Evolutionary conservation across 2,888 invertebrate species (phyloP), one percentile per base, ranked within the genome.

Genomic region (Cantharis nigra): DNA sequence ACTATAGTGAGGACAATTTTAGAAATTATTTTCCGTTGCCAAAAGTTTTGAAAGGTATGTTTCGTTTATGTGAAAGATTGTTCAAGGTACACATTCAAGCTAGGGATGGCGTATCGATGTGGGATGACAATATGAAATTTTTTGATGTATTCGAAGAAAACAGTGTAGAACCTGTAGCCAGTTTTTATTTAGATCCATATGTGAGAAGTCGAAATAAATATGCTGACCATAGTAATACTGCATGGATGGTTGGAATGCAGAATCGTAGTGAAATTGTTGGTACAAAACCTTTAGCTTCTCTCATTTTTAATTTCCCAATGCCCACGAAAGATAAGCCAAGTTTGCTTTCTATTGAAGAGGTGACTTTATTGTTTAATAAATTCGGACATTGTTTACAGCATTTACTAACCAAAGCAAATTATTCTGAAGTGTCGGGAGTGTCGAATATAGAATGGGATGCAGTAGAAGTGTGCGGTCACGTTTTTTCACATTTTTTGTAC

Each of bases 371-470:
- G 9, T 97, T 98, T 87, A 91, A 92, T 84, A 94, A 95, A 90
- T 96, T 98, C 87, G 99, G 98, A 0, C 94, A 95, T 81, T 92
- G 94, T 0, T 89, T 99, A 69, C 96, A 98, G 82, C 95, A 97
- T 88, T 88, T 98, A 80, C 89, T 98, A 33, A 96, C 97, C 0
- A 93, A 92, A 84, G 93, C 94, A 0, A 93, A 94, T 14, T 96
- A 96, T 87, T 92, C 94, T 0, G 97, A 97, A 87, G 92, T 97
- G 0, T 93, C 97, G 3, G 98, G 98, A 0, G 89, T 95, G 20
- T 94, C 94, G 0, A 96, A 96, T 86, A 92, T 98, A 0, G 98
- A 98, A 89, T 97, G 97, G 97, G 99, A 99, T 88, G 95, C 96
- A 0, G 94, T 95, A 0, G 94, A 95, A 85, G 92, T 97, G 0